A percentile compares a stretch with the other conserved stretches of the same genome.
phyloP scores from a whole-genome alignment of 1,140 invertebrate species.

The Rhyzopertha dominica region DNA sequence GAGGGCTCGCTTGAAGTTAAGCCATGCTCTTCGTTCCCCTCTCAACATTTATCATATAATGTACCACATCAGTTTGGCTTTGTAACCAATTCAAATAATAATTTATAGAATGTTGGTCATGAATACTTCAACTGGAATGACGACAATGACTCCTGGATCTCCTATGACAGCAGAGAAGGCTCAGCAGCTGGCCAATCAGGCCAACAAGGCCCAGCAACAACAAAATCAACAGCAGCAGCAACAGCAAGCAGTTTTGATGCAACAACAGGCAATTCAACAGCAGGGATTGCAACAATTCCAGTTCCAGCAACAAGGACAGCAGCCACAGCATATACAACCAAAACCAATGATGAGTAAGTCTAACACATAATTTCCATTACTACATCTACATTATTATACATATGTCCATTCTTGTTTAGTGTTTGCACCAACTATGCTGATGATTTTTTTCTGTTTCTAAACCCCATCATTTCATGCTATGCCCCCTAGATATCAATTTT shows the following conservation, averaged over 20 bases:
- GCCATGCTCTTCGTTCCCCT: conserved; percentile 23
- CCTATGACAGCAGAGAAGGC: conserved; percentile 45
- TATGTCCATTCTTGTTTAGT: no score
- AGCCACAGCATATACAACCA: conserved; percentile 52
- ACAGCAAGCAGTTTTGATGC: conserved; percentile 42
- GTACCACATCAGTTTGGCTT: conserved; percentile 33
- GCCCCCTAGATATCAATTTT: no score
- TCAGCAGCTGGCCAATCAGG: conserved; percentile 48
- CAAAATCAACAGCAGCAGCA: conserved; percentile 37
- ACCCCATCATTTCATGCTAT: no score
- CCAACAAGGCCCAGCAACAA: conserved; percentile 46
- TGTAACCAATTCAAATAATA: conserved; percentile 32
- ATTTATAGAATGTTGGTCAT: conserved; percentile 53
- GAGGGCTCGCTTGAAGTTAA: conserved; percentile 20
- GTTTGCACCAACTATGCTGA: no score
- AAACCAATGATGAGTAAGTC: conserved; percentile 53
- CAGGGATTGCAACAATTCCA: conserved; percentile 49
- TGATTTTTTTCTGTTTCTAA: no score
- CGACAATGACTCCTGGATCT: conserved; percentile 46
- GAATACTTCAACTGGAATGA: conserved; percentile 52
- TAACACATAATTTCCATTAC: no score
- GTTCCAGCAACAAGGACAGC: conserved; percentile 44
- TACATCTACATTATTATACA: no score
- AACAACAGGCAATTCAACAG: conserved; percentile 44
- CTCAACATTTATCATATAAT: conserved; percentile 19